These are phyloP conservation scores for Ceuthmochares aereus DNA, from an alignment of 2,113 vertebrate genomes.

Conservation along the genomic window DNA sequence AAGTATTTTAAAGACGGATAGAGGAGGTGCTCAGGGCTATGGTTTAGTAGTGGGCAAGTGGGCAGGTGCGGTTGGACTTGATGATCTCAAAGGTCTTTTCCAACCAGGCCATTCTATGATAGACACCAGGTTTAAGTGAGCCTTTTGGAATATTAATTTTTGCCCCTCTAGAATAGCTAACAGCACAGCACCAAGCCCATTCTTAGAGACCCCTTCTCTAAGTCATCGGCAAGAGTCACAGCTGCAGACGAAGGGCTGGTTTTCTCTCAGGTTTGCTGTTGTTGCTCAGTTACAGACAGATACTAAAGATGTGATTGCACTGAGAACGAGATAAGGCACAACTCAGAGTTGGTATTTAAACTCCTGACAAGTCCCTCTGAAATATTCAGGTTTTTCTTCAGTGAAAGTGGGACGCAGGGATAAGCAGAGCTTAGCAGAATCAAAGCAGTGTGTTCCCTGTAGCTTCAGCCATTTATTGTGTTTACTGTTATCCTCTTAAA, in stretches of 20 bases:
- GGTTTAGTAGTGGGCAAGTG: no score
- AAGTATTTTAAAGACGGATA: no score
- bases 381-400: not conserved
- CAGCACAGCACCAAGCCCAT: not conserved
- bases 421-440: not conserved
- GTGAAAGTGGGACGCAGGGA: not conserved
- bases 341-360: not conserved
- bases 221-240: not conserved
- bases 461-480: not conserved
- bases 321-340: not conserved
- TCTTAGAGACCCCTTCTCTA: not conserved
- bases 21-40: no score
- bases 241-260: not conserved
- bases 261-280: not conserved
- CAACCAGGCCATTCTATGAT: no score
- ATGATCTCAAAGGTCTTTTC: no score
- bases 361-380: not conserved
- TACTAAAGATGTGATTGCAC: not conserved
- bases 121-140: not conserved
- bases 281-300: not conserved
- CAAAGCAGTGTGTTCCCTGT: not conserved
- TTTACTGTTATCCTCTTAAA: not conserved
- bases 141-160: not conserved
- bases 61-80: no score
- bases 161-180: not conserved